Percentiles rank a stretch among this genome's conserved stretches.
phyloP scores from a whole-genome alignment of 2,797 vertebrate genomes.

The Myotis vivesi region DNA sequence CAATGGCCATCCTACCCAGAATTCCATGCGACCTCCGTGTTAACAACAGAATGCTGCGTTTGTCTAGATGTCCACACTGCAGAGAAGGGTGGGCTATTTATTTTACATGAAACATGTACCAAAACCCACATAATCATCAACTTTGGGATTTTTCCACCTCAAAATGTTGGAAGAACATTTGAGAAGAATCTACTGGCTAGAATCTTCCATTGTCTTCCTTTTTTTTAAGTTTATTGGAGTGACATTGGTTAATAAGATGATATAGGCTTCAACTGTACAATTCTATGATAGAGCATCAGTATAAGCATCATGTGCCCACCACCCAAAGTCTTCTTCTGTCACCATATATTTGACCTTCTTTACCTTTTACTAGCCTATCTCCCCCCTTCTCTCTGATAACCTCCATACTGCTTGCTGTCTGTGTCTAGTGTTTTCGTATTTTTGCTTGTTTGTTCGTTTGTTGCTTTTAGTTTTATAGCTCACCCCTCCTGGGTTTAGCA shows the following conservation, averaged over 20 bases:
- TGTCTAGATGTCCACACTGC: background rate
- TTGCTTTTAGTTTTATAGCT: background rate
- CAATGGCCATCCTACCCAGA: background rate
- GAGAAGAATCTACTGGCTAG: background rate
- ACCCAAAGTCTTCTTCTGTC: background rate
- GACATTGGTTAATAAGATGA: background rate
- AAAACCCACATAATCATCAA: background rate
- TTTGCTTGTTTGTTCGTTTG: background rate
- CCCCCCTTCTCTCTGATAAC: background rate
- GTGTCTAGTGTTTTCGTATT: background rate
- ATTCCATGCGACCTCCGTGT: accelerated
- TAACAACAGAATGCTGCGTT: background rate
- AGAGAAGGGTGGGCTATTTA: background rate
- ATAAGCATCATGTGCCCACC: background rate
- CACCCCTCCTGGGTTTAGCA: too few relatives aligned
- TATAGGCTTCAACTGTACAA: background rate
- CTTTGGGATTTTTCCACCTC: background rate
- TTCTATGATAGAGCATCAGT: background rate
- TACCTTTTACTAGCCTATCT: background rate
- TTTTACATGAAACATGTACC: background rate
- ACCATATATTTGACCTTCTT: background rate
- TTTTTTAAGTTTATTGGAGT: too few relatives aligned
- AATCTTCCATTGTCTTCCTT: background rate
- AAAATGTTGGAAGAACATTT: background rate
- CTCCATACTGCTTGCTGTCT: background rate